Base-by-base conservation (phyloP, 2,797 vertebrate species). In the Acrossocheilus fasciatus region DNA sequence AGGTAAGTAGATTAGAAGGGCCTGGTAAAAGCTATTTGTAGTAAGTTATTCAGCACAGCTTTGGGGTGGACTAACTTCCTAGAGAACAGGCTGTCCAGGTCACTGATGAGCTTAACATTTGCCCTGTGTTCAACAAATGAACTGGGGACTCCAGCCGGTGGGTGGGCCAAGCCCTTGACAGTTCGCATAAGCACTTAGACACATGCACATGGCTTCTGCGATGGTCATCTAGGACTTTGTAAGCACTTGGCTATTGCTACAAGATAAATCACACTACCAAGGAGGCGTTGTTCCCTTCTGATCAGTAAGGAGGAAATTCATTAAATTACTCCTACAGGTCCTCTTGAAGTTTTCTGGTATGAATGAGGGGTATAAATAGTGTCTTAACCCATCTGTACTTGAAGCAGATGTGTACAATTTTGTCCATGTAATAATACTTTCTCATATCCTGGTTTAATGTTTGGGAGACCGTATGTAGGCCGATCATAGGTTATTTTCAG, bases 211-310 rank as follows among this genome's bases (percentile, higher is more conserved):
- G 92, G 94, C 94, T 94, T 93, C 93, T 93, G 92, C 92, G 89
- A 90, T 90, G 92, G 91, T 92, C 93, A 91, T 94, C 91, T 91
- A 90, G 93, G 93, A 91, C 91, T 92, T 89, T 26, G 88, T 90
- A 91, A 92, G 91, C 92, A 91, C 92, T 92, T 89, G 90, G 91
- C 92, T 90, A 91, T 89, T 90, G 91, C 91, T 84, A 14, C 88
- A 59, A 92, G 91, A 94, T 93, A 93, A 93, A 92, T 92, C 93
- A 92, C 87, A 87, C 91, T 89, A 94, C 91, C 91, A 94, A 94
- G 92, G 87, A 91, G 78, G 89, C 90, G 93, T 94, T 91, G 92
- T 93, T 93, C 88, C 89, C 73, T 89, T 68, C 20, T 66, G 82
- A 75, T 84, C 68, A 54, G 43, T 79, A 57, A 84, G 36, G 57